A percentile compares a stretch with the other conserved stretches of the same genome.
These are phyloP conservation scores for Todiramphus chloris DNA, from an alignment of 2,113 vertebrate species.

Conservation along the genomic window DNA sequence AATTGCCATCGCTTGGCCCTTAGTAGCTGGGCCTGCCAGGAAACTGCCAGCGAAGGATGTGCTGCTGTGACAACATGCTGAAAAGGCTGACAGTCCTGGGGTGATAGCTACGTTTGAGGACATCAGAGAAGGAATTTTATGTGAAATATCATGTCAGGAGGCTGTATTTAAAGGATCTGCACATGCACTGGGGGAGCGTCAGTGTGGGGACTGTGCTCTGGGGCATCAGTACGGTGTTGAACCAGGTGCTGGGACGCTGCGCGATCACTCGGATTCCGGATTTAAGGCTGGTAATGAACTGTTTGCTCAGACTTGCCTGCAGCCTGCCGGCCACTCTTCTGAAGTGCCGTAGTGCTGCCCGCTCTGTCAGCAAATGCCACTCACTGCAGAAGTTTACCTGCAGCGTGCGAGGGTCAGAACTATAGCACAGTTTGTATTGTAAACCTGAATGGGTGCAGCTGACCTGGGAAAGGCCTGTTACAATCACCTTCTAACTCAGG, in stretches of 20 bases:
- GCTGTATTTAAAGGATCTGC: not conserved
- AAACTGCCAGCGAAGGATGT: not conserved
- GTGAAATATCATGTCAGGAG: not conserved
- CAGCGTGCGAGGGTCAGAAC: not conserved
- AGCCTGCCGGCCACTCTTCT: not conserved
- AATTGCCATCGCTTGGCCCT: not conserved
- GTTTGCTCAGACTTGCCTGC: not conserved
- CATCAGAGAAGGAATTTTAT: not conserved
- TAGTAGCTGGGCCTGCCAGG: not conserved
- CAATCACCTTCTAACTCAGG: not conserved
- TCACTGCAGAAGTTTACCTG: not conserved
- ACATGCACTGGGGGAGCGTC: not conserved
- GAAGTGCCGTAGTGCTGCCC: not conserved
- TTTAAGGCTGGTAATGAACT: not conserved
- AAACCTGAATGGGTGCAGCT: not conserved
- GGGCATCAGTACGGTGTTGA: not conserved
- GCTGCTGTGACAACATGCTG: not conserved
- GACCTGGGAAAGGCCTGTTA: fast-evolving
- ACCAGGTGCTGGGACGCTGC: not conserved
- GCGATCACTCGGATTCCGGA: not conserved
- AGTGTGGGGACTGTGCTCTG: not conserved
- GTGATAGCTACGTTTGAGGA: not conserved
- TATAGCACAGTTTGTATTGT: fast-evolving
- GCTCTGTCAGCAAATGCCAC: not conserved
- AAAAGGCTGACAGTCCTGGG: not conserved